Evolutionary conservation across 2,888 invertebrate species (phyloP).

Genomic region (Amaurobius ferox): DNA sequence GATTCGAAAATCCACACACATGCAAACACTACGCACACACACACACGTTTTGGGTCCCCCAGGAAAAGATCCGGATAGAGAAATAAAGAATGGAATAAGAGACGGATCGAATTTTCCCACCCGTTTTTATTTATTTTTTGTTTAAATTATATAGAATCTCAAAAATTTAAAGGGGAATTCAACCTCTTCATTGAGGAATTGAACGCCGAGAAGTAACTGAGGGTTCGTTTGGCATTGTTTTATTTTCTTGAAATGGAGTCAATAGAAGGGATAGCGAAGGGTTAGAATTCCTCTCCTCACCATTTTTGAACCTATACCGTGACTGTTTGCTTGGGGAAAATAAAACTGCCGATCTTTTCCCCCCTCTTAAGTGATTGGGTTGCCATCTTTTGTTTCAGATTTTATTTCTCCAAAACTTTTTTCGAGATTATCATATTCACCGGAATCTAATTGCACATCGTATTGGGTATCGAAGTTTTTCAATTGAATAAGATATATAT

Average conservation of each 20-base stretch:
- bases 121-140: slow-evolving; percentile 17
- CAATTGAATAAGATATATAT: too few species aligned
- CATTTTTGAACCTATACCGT: slow-evolving; percentile 12
- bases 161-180: slow-evolving; percentile 41
- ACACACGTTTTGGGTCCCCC: background rate
- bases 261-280: slow-evolving; percentile 7
- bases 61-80: background rate
- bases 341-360: background rate
- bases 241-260: slow-evolving; percentile 12
- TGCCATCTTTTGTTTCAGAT: background rate
- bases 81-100: slow-evolving; percentile 22
- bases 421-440: slow-evolving; percentile 2
- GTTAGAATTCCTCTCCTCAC: background rate
- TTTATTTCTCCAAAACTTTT: background rate
- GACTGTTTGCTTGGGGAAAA: slow-evolving; percentile 19
- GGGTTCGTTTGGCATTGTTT: slow-evolving; percentile 50
- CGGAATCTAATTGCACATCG: background rate
- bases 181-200: slow-evolving; percentile 28
- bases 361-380: background rate
- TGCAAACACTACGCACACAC: slow-evolving; percentile 7
- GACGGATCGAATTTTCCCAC: slow-evolving; percentile 19
- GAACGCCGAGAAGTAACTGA: slow-evolving; percentile 26
- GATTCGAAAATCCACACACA: slow-evolving; percentile 55
- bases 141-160: slow-evolving; percentile 53
- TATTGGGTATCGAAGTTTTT: background rate